Conservation (phyloP, 2,888 invertebrate genomes). For the Chloroclysta siterata region DNA sequence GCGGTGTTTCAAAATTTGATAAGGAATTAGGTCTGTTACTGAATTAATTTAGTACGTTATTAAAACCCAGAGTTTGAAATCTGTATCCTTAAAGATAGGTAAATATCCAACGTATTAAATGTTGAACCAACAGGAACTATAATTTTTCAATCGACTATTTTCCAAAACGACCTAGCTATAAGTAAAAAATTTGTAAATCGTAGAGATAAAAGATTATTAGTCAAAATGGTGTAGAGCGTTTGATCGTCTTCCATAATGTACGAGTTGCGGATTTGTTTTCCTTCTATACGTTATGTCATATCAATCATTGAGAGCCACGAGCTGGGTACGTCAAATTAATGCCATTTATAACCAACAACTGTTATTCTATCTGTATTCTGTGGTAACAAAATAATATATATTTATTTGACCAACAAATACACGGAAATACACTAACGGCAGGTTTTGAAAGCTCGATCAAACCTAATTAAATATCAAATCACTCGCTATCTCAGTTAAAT, state of each 20-base stretch:
- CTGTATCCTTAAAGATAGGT: not conserved
- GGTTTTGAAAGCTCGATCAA: too few relatives aligned
- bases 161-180: constrained; percentile 18
- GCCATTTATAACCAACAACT: not conserved
- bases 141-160: constrained; percentile 12
- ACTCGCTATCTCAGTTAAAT: too few relatives aligned
- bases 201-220: constrained; percentile 51
- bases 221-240: constrained; percentile 66
- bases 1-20: constrained; percentile 8
- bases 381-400: not conserved
- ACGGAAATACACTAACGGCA: too few relatives aligned
- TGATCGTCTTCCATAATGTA: constrained; percentile 82
- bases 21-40: not conserved
- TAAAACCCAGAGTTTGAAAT: not conserved
- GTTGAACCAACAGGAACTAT: not conserved
- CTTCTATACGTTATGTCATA: constrained; percentile 59
- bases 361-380: too few relatives aligned
- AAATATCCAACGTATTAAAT: not conserved
- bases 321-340: constrained; percentile 6
- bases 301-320: constrained; percentile 42
- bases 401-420: too few relatives aligned
- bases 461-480: too few relatives aligned
- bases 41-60: too few relatives aligned
- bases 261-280: constrained; percentile 66
- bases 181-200: constrained; percentile 38